Conservation (phyloP, 64 coral and sea anemone species). For the Montipora capricornis region DNA sequence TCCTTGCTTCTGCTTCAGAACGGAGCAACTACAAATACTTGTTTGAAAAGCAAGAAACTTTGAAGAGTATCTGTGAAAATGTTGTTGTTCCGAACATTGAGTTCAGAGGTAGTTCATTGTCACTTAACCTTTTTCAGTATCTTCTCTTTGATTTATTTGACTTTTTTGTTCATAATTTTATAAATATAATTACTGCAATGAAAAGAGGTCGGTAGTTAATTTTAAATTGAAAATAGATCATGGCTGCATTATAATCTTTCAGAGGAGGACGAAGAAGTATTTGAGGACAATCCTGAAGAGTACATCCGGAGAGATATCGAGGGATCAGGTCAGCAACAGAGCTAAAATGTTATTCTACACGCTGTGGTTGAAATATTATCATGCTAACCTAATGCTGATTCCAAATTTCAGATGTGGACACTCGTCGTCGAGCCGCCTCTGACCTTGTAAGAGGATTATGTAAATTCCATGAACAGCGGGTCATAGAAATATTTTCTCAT, state of each 20-base stretch:
- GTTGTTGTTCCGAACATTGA: slow-evolving; percentile 99
- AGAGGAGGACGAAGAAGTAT: slow-evolving; percentile 99
- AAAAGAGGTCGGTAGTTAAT: neutral
- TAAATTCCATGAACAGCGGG: slow-evolving; percentile 95
- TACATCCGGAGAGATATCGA: slow-evolving; percentile 99
- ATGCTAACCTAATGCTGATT: neutral
- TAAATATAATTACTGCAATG: no score
- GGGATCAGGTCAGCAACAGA: slow-evolving; percentile 78
- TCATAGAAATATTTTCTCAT: slow-evolving; percentile 96
- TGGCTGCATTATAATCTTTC: neutral
- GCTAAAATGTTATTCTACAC: neutral
- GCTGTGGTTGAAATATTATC: no score
- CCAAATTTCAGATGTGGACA: slow-evolving; percentile 90
- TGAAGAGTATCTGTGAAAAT: slow-evolving; percentile 98
- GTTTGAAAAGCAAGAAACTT: slow-evolving; percentile 92
- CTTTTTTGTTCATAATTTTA: neutral
- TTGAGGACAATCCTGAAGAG: slow-evolving; percentile 99
- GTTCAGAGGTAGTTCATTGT: slow-evolving; percentile 80
- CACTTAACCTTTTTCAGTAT: neutral
- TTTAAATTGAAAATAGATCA: neutral
- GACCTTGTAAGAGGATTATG: slow-evolving; percentile 94
- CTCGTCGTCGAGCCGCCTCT: slow-evolving; percentile 94
- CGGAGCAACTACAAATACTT: slow-evolving; percentile 93
- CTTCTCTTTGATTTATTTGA: neutral
- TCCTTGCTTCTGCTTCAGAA: slow-evolving; percentile 93